These are phyloP conservation scores for Leptoteleia sp. DNA, from an alignment of 1,140 invertebrate genomes.

Conservation along the genomic window DNA sequence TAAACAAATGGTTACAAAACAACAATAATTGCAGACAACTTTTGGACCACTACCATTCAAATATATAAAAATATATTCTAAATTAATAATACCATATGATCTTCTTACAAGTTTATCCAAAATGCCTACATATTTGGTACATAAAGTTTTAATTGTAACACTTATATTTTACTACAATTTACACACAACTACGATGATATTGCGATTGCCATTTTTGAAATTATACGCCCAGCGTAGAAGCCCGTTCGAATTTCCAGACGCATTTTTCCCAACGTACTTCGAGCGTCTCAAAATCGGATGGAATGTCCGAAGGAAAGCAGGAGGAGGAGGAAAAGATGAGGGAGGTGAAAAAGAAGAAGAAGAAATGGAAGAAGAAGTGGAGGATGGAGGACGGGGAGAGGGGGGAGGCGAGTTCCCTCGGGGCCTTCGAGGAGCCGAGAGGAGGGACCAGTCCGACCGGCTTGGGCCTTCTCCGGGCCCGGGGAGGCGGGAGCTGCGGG, in stretches of 20 bases:
- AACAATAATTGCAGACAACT: too few relatives aligned
- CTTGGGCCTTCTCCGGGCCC: slow-evolving; percentile 44
- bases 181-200: too few relatives aligned
- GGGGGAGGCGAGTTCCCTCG: slow-evolving; percentile 41
- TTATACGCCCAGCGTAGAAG: too few relatives aligned
- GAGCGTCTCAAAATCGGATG: slow-evolving; percentile 65
- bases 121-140: too few relatives aligned
- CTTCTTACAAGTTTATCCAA: too few relatives aligned
- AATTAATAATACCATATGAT: too few relatives aligned
- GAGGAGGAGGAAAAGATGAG: slow-evolving; percentile 44
- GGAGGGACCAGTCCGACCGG: slow-evolving; percentile 66
- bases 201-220: too few relatives aligned
- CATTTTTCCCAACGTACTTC: slow-evolving; percentile 56
- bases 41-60: too few relatives aligned
- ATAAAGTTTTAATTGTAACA: too few relatives aligned
- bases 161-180: too few relatives aligned
- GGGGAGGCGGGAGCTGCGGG: slow-evolving; percentile 18
- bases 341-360: slow-evolving; percentile 49
- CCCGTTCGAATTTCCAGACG: slow-evolving; percentile 8
- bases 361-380: slow-evolving; percentile 39
- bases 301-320: slow-evolving; percentile 61
- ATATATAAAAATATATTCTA: too few relatives aligned
- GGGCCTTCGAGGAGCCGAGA: slow-evolving; percentile 57
- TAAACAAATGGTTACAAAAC: too few relatives aligned
- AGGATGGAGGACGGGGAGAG: slow-evolving; percentile 21